phyloP scores from a whole-genome alignment of 2,888 invertebrate genomes.

The Pyrocoelia pectoralis region DNA sequence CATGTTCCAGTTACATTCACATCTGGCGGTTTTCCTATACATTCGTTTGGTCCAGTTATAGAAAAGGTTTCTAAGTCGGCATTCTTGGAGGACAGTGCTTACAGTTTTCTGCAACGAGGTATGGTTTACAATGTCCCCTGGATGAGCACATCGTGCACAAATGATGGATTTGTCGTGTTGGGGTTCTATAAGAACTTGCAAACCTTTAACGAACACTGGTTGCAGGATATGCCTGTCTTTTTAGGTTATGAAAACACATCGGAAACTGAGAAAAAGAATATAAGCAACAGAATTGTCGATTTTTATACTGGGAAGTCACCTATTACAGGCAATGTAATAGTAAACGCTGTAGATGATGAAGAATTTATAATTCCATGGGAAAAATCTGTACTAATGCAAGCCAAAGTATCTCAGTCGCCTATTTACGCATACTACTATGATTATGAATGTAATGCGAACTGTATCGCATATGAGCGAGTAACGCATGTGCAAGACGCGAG shows the following conservation, averaged over 20 bases:
- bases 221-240: too few species aligned
- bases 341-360: neutral
- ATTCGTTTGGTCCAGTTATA: constrained; percentile 71
- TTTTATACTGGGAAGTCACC: neutral
- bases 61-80: constrained; percentile 67
- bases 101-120: constrained; percentile 67
- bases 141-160: too few species aligned
- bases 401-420: neutral
- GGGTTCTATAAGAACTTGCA: too few species aligned
- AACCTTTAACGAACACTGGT: too few species aligned
- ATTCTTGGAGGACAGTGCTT: constrained; percentile 73
- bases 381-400: neutral
- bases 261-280: neutral
- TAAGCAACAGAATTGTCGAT: neutral
- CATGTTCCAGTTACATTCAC: constrained; percentile 53
- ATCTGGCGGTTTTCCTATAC: constrained; percentile 54
- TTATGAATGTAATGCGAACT: neutral
- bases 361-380: neutral
- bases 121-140: constrained; percentile 72
- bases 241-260: neutral
- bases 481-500: too few species aligned
- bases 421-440: neutral
- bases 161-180: too few species aligned
- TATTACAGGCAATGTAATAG: neutral
- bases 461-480: neutral